Percentiles rank a stretch among this genome's conserved stretches.
Evolutionary conservation across 2,888 invertebrate genomes (phyloP).

Genomic region (Xiphydria camelus): DNA sequence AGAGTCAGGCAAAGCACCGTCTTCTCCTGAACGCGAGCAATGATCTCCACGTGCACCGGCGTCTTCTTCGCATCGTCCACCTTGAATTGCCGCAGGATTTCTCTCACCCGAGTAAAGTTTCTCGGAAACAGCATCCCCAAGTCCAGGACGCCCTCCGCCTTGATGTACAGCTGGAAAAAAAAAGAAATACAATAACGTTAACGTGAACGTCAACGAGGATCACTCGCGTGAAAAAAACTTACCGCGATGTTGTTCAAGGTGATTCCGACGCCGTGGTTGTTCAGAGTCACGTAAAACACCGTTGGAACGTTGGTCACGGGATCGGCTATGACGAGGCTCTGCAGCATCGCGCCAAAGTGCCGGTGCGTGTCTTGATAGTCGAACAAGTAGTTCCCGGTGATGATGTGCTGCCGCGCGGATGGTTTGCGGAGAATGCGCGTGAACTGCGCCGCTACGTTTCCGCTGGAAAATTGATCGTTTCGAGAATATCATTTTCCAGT

Average conservation of each 20-base stretch:
- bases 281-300: slow-evolving; percentile 63
- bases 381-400: slow-evolving; percentile 73
- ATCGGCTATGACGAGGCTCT: slow-evolving; percentile 69
- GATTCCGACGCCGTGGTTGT: slow-evolving; percentile 63
- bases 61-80: slow-evolving; percentile 56
- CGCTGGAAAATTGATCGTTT: too few relatives aligned
- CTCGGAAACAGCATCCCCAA: slow-evolving; percentile 58
- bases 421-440: slow-evolving; percentile 66
- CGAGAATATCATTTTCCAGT: too few relatives aligned
- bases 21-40: slow-evolving; percentile 69
- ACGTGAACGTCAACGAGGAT: too few relatives aligned
- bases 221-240: too few relatives aligned
- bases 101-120: slow-evolving; percentile 62
- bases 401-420: slow-evolving; percentile 64
- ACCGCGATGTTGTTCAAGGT: slow-evolving; percentile 67
- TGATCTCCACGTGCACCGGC: slow-evolving; percentile 69
- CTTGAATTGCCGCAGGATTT: slow-evolving; percentile 58
- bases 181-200: too few relatives aligned
- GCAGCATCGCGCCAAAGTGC: slow-evolving; percentile 64
- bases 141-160: slow-evolving; percentile 60
- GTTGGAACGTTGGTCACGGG: slow-evolving; percentile 68
- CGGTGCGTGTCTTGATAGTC: slow-evolving; percentile 69
- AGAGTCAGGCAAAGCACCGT: slow-evolving; percentile 69
- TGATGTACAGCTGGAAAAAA: slow-evolving; percentile 66
- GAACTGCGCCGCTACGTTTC: slow-evolving; percentile 68